These are phyloP conservation scores for Melieria crassipennis DNA, from an alignment of 2,888 invertebrate genomes.

Conservation along the genomic window DNA sequence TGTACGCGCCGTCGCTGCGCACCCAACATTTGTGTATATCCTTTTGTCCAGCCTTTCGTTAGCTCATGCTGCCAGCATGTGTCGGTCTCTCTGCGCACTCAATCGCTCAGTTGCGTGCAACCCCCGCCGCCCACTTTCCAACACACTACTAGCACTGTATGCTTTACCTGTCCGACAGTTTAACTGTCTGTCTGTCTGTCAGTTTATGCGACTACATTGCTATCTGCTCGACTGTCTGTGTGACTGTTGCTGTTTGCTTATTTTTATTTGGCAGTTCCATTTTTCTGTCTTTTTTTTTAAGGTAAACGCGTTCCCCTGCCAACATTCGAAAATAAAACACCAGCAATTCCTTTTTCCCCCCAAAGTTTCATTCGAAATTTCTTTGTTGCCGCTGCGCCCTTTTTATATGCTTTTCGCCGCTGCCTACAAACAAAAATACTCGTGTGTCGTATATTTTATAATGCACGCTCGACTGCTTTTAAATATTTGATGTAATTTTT, in stretches of 20 bases:
- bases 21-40: not conserved
- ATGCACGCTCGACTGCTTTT: constrained; percentile 32
- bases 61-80: constrained; percentile 1
- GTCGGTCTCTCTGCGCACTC: constrained; percentile 4
- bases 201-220: not conserved
- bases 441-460: constrained; percentile 16
- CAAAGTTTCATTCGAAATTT: no score
- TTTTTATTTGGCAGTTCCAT: constrained; percentile 10
- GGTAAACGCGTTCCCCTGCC: not conserved
- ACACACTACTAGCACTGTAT: no score
- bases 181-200: constrained; percentile 24
- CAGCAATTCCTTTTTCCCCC: no score
- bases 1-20: not conserved
- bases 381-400: not conserved
- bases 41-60: not conserved
- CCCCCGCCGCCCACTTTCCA: no score
- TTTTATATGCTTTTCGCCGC: not conserved
- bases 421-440: not conserved
- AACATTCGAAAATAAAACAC: not conserved
- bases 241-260: not conserved
- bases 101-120: not conserved
- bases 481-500: constrained; percentile 44
- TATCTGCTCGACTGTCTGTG: constrained; percentile 3
- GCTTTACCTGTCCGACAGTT: constrained; percentile 1
- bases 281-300: constrained; percentile 6